Base-by-base conservation (phyloP, 2,888 invertebrate genomes). In the Sceliomorpha sp. region DNA sequence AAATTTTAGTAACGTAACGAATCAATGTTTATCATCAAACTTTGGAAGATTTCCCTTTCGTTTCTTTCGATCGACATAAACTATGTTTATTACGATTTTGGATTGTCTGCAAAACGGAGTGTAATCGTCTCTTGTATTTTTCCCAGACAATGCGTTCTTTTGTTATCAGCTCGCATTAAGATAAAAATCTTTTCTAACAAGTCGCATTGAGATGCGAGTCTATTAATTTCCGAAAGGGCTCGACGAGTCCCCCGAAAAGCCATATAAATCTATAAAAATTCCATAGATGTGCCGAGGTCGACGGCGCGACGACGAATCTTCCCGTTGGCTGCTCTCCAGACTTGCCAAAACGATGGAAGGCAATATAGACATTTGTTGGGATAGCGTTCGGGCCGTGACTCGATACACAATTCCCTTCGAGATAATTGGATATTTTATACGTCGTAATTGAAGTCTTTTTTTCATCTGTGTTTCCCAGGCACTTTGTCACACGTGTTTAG, bases 211-310 rank as follows among this genome's bases (percentile, higher is more conserved):
- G 51, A 64, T 60, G 50, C 55, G 29, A 47, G 26, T 40, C 60
- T 56, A 66, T 66, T 56, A 56, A 66, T 66, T 55, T 64, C 20
- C 40, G 45, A 59, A 60, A 56, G 51, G 50, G 55, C 56, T 37
- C 36, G 40, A 50, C 64, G 64, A 70, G 42, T 59, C 64, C 47
- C 50, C 20, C 37, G 39, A 44, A 56, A 60, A 60, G 51, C 55
- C 60, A 60, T 47, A 64, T 70, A 70, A 70, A 70, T 64, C 64
- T 51, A 60, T 70, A 60, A 66, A 64, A 66, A 64, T 66, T 50
- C 56, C 70, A 47, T 56, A 40, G 60, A 60, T 56, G 60, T 62
- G 51, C 62, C 48, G 48, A 59, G 59, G 45, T 53, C 27, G 48
- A 45, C 64, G 55, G 55, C 50, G 59, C 63, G 63, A 56, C 60